Percentiles rank a stretch among this genome's conserved stretches.
phyloP scores from a whole-genome alignment of 2,888 invertebrate genomes.

The Criorhina ranunculi region DNA sequence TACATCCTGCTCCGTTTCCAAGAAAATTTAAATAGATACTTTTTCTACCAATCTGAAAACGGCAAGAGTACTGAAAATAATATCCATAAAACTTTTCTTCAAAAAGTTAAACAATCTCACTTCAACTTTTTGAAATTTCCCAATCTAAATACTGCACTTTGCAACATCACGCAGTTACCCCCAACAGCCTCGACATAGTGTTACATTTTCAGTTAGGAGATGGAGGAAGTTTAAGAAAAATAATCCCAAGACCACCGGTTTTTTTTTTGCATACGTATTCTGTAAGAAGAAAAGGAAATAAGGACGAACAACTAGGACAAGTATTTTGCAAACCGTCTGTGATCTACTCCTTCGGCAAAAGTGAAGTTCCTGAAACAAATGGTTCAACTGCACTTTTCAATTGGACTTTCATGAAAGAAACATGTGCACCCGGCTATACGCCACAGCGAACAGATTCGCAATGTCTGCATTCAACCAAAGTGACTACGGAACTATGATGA shows the following conservation, averaged over 20 bases:
- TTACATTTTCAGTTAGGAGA: constrained; percentile 19
- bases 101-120: constrained; percentile 53
- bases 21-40: constrained; percentile 16
- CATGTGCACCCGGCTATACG: constrained; percentile 47
- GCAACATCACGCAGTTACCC: constrained; percentile 47
- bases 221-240: constrained; percentile 23
- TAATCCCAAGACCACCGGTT: constrained; percentile 23
- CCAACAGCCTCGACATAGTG: constrained; percentile 26
- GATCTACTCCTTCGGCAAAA: constrained; percentile 47
- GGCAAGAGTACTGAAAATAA: constrained; percentile 23
- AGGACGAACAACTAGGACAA: constrained; percentile 46
- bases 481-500: constrained; percentile 2
- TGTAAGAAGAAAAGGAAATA: constrained; percentile 5
- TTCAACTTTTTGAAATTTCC: constrained; percentile 56
- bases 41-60: constrained; percentile 2
- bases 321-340: constrained; percentile 54
- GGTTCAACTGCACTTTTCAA: constrained; percentile 43
- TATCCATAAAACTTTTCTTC: constrained; percentile 43
- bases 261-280: constrained; percentile 11
- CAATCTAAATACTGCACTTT: constrained; percentile 56
- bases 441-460: constrained; percentile 34
- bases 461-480: constrained; percentile 37
- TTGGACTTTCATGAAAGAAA: constrained; percentile 40
- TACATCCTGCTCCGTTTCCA: constrained; percentile 1
- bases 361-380: constrained; percentile 65